Conservation (phyloP, 2,888 invertebrate genomes). For the Platycheirus rosarum region DNA sequence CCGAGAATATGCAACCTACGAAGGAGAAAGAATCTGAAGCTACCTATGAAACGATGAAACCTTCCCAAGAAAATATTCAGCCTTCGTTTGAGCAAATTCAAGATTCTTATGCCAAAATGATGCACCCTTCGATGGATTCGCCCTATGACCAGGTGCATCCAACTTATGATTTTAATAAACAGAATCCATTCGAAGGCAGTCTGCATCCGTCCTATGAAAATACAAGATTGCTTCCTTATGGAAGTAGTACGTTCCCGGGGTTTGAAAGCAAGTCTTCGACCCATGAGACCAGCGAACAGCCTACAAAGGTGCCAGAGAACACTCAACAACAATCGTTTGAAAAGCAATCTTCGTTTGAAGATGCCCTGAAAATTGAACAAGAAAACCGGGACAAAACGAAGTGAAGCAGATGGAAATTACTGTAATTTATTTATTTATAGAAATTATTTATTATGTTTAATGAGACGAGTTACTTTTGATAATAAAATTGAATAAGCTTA, state of each 20-base stretch:
- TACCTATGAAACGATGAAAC: neutral
- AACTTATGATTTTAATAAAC: neutral
- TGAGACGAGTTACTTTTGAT: slow-evolving; percentile 34
- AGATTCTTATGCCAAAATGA: neutral
- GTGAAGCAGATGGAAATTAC: neutral
- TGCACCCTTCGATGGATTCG: neutral
- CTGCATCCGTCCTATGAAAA: neutral
- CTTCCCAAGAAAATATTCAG: neutral
- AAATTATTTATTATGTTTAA: neutral
- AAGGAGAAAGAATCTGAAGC: neutral
- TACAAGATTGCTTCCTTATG: neutral
- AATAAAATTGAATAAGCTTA: slow-evolving; percentile 47
- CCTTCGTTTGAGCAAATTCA: neutral
- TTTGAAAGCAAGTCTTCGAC: neutral
- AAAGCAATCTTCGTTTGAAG: neutral
- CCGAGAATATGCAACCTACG: neutral
- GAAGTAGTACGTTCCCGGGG: neutral
- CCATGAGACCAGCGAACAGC: neutral
- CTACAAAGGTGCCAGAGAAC: neutral
- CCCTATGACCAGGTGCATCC: neutral
- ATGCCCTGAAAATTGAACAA: neutral
- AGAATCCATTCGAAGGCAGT: neutral
- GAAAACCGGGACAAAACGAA: slow-evolving; percentile 10
- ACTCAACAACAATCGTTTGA: neutral
- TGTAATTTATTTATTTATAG: slow-evolving; percentile 14